These are phyloP conservation scores for Papio anubis DNA, from an alignment of 2,113 vertebrate species.

Conservation along the genomic window DNA sequence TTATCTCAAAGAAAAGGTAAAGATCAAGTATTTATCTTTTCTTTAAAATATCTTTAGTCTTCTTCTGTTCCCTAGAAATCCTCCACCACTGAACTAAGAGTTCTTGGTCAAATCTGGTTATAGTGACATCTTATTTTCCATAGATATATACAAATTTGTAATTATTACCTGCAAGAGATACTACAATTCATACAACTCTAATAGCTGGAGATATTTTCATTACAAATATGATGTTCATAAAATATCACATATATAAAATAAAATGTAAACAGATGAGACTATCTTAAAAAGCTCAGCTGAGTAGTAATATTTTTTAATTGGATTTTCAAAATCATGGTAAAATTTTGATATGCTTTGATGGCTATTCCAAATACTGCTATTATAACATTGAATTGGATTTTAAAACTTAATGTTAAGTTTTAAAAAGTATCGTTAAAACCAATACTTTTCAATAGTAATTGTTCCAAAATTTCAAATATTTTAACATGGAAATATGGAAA, in stretches of 20 bases:
- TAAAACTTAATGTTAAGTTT: not conserved
- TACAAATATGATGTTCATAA: not conserved
- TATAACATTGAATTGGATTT: not conserved
- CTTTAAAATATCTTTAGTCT: not conserved
- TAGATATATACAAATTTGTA: not conserved
- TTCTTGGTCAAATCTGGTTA: not conserved
- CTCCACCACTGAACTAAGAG: not conserved
- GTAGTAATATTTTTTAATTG: not conserved
- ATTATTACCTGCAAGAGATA: not conserved
- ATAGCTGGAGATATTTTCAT: not conserved
- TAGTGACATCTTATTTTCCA: not conserved
- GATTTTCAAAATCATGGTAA: not conserved
- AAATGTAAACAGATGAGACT: not conserved
- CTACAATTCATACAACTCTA: not conserved
- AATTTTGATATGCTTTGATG: constrained; percentile 20
- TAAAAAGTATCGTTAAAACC: not conserved
- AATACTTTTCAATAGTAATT: constrained; percentile 8
- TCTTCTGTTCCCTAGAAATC: not conserved
- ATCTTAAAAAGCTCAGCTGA: not conserved
- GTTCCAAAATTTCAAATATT: not conserved
- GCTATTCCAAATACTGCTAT: not conserved
- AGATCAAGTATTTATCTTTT: not conserved
- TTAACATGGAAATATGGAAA: not conserved
- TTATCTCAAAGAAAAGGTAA: not conserved
- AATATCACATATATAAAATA: not conserved